Base-by-base conservation (phyloP, 2,113 vertebrate genomes). In the Ceyx melanurus region DNA sequence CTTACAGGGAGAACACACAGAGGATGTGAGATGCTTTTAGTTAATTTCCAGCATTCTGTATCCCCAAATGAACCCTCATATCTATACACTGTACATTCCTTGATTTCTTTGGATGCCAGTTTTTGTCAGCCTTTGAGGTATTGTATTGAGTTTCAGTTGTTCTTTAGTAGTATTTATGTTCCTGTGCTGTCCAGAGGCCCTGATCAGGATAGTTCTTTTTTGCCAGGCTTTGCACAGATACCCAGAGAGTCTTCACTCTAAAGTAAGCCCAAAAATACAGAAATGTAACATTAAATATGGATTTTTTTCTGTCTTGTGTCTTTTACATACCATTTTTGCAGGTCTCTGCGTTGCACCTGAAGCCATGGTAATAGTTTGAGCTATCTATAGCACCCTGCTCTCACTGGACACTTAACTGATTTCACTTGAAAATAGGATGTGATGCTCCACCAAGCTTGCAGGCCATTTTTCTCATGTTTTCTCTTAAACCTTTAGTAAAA, bases 81-180 rank as follows among this genome's bases (percentile, higher is more conserved):
- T 26, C 6, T 13, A 56, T 29, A 65, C 51, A 11, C 40, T 75
- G 57, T 40, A 45, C n/a, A 33, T 94, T 84, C 37, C 33, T 82
- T 70, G 53, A 12, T 86, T 89, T 71, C 56, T 90, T 73, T 67
- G 83, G 33, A 61, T 92, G 78, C 56, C 53, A 53, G 42, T 53
- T 78, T 29, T 72, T 93, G 93, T 91, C 89, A 75, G 43, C 87
- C 42, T 53, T 48, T 45, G 46, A 87, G 54, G 66, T 71, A 70
- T 86, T 93, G 62, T 92, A 75, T 75, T 79, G 75, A 81, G 46
- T 95, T 97, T 88, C 92, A 42, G 73, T 89, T 95, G 78, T 92
- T 94, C 88, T 87, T 75, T 22, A 82, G 82, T 35, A 88, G 35
- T 91, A 82, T 89, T 93, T 88, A 91, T 42, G 53, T 92, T 93